Conservation (phyloP, 2,113 vertebrate genomes). For the Hippocampus zosterae region DNA sequence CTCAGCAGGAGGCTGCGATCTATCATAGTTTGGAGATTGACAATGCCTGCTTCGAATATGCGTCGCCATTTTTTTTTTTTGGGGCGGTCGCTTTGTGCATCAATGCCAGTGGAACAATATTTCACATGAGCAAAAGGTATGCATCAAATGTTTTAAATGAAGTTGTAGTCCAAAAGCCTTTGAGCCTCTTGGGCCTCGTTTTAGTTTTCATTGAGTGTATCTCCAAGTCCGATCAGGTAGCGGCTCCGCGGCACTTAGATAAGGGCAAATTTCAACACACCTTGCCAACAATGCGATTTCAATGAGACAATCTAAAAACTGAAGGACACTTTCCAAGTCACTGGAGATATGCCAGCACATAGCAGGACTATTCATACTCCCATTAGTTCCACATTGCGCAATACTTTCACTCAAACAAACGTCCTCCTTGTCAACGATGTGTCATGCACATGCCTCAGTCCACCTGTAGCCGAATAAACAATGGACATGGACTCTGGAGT, state of each 20-base stretch:
- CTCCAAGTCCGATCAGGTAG: conserved; percentile 22
- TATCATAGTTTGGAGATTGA: no score
- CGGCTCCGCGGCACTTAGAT: conserved; percentile 12
- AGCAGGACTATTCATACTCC: not conserved
- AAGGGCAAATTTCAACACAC: not conserved
- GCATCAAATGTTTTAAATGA: not conserved
- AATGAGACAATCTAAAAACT: not conserved
- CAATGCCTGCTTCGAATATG: no score
- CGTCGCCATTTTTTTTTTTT: conserved; percentile 17
- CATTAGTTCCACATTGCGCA: not conserved
- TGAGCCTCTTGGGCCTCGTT: conserved; percentile 15
- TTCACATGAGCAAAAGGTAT: not conserved
- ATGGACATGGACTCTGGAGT: not conserved
- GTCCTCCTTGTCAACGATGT: not conserved
- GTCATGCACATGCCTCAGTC: not conserved
- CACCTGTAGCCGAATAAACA: conserved; percentile 1
- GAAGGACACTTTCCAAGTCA: not conserved
- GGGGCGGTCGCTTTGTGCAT: conserved; percentile 5
- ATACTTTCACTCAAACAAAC: not conserved
- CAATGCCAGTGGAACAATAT: no score
- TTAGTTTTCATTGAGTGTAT: conserved; percentile 41
- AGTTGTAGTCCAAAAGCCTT: not conserved
- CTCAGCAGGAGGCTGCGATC: no score
- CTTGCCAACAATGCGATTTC: not conserved
- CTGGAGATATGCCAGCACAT: not conserved